Evolutionary conservation across 2,888 invertebrate genomes (phyloP), one percentile per base, ranked within the genome.

Genomic region (Caenorhabditis zanzibari): DNA sequence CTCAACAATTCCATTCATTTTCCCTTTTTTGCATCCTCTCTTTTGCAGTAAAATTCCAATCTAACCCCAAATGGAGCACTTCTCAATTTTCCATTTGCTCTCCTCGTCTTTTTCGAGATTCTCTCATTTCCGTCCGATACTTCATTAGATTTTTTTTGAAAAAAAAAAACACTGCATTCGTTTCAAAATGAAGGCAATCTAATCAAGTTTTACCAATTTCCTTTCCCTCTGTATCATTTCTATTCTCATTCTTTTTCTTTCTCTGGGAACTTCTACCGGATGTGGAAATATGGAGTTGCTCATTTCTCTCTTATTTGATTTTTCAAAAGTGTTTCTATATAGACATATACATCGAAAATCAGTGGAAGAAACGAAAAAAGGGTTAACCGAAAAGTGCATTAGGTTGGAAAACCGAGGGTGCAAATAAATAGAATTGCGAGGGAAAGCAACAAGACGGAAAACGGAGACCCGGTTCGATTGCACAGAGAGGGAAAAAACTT

Each of bases 191-290:
- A 56, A 32, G 24, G 41, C 38, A 56, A 38, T 41, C 54, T 73
- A 73, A 73, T 73, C 73, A 73, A 52, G 19, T 73, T 63, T 68
- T 47, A 32, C 35, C 73, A 73, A 73, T 73, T 73, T 73, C 73
- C 61, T 10, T 35, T 58, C 58, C 32, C 47, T 16, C 24, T 22
- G 22, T 52, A 52, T 52, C 52, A 22, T 1, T 52, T 52, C 22
- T 52, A 3, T 24, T 47, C 24, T 41, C 59, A 47, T 12, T 38
- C 16, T 28, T 44, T 26, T 41, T 19, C 28, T 58, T 41, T 16
- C 54, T 24, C 16, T 10, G 16, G n/a, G 28, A 26, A 64, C 47
- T 47, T 49, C 28, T 19, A 44, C 71, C 71, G 71, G 71, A 71
- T 58, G 44, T 63, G 22, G 26, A 22, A 35, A 32, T 22, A 24